Percentiles rank a stretch among this genome's conserved stretches.
Conservation (phyloP, 2,888 invertebrate species). For the Xiphydria camelus region DNA sequence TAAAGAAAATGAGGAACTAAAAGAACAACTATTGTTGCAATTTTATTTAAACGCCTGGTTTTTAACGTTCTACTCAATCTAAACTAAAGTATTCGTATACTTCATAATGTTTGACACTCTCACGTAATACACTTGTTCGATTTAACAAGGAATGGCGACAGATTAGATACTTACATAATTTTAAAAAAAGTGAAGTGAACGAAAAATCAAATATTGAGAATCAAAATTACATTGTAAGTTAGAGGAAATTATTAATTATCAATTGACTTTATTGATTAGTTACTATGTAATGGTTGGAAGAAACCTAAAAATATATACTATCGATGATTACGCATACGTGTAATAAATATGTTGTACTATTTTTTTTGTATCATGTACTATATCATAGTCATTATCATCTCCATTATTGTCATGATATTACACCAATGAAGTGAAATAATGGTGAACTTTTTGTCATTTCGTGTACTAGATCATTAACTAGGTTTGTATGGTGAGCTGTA, state of each 20-base stretch:
- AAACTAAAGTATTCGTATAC: no score
- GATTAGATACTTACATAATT: background rate
- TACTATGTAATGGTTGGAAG: slow-evolving; percentile 1
- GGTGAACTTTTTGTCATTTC: slow-evolving; percentile 18
- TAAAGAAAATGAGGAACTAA: no score
- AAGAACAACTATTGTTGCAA: no score
- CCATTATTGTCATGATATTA: slow-evolving; percentile 17
- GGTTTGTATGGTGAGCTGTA: slow-evolving; percentile 28
- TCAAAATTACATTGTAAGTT: slow-evolving; percentile 51
- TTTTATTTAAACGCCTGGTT: no score
- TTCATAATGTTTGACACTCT: no score
- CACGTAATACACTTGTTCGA: no score
- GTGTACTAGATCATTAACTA: slow-evolving; percentile 27
- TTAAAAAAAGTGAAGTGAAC: slow-evolving; percentile 17
- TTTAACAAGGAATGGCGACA: background rate
- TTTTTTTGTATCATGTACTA: slow-evolving; percentile 13
- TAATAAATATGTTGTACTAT: slow-evolving; percentile 11
- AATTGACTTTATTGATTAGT: slow-evolving; percentile 44
- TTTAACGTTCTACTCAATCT: no score
- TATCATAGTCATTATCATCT: slow-evolving; percentile 18
- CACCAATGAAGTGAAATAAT: slow-evolving; percentile 6
- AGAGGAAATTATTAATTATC: slow-evolving; percentile 43
- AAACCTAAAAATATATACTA: slow-evolving; percentile 17
- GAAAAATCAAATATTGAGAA: slow-evolving; percentile 48
- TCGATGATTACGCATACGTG: slow-evolving; percentile 11